phyloP scores from a whole-genome alignment of 2,797 vertebrate genomes.

The Dryobates pubescens region DNA sequence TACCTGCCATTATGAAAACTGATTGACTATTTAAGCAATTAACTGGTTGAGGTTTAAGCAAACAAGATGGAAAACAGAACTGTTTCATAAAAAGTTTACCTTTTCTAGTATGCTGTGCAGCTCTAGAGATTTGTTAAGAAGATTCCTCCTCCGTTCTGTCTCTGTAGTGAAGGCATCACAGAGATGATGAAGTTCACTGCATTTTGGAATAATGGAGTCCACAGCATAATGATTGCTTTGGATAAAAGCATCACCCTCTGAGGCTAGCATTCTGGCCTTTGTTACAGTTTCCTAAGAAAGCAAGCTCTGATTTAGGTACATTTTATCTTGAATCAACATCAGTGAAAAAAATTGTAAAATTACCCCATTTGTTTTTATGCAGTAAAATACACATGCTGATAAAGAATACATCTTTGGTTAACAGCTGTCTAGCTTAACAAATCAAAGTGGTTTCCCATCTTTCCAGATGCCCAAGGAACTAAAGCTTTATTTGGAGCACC shows the following conservation, averaged over 20 bases:
- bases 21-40: too few relatives aligned
- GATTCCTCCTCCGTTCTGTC: constrained; percentile 78
- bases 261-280: constrained; percentile 80
- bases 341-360: background rate
- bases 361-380: background rate
- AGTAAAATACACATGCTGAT: background rate
- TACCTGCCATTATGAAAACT: background rate
- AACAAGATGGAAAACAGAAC: background rate
- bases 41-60: background rate
- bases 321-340: background rate
- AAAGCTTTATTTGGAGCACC: too few relatives aligned
- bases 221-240: constrained; percentile 91
- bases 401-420: background rate
- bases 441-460: background rate
- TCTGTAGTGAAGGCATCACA: constrained; percentile 77
- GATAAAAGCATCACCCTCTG: constrained; percentile 86
- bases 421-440: background rate
- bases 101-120: constrained; percentile 88
- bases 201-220: constrained; percentile 94
- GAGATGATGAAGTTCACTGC: constrained; percentile 85
- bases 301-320: background rate
- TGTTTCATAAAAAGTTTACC: constrained; percentile 71
- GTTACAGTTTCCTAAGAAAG: constrained; percentile 83
- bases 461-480: background rate
- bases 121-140: constrained; percentile 89